Percentiles rank a stretch among this genome's conserved stretches.
phyloP scores from a whole-genome alignment of 2,888 invertebrate species.

The Leptinotarsa peninsularis region DNA sequence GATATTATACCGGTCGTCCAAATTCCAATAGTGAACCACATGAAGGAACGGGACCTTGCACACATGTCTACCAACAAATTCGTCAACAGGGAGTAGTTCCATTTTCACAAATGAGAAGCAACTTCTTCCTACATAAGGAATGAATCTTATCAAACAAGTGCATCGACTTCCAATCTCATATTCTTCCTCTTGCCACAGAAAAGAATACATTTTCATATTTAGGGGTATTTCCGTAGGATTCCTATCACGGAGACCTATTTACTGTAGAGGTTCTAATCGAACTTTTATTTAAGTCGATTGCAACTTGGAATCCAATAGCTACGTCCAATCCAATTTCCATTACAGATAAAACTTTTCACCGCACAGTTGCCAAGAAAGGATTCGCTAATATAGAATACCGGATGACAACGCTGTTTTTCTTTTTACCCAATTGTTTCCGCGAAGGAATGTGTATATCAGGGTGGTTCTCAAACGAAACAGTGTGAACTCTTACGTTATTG shows the following conservation, averaged over 20 bases:
- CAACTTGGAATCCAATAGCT: conserved; percentile 17
- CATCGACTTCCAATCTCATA: not conserved
- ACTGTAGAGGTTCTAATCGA: conserved; percentile 18
- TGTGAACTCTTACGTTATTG: not conserved
- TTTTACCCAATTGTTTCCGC: not conserved
- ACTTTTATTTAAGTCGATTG: conserved; percentile 17
- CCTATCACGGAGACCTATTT: conserved; percentile 9
- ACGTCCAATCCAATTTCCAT: conserved; percentile 20
- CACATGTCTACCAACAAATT: no score
- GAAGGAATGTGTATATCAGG: not conserved
- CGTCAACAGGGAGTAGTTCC: no score
- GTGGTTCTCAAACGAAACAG: not conserved
- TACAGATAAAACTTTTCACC: conserved; percentile 18
- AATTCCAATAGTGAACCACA: no score
- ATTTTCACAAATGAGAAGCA: no score
- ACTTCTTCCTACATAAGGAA: not conserved
- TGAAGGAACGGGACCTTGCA: no score
- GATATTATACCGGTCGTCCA: no score
- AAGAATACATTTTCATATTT: conserved; percentile 17
- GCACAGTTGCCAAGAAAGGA: conserved; percentile 18
- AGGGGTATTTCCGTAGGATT: not conserved
- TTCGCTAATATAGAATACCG: conserved; percentile 9
- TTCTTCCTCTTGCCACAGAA: not conserved
- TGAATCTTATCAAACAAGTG: not conserved
- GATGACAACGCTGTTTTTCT: not conserved